Percentiles rank a stretch among this genome's conserved stretches.
These are phyloP conservation scores for Drosophila insularis DNA, from an alignment of 1,140 invertebrate species.

Conservation along the genomic window DNA sequence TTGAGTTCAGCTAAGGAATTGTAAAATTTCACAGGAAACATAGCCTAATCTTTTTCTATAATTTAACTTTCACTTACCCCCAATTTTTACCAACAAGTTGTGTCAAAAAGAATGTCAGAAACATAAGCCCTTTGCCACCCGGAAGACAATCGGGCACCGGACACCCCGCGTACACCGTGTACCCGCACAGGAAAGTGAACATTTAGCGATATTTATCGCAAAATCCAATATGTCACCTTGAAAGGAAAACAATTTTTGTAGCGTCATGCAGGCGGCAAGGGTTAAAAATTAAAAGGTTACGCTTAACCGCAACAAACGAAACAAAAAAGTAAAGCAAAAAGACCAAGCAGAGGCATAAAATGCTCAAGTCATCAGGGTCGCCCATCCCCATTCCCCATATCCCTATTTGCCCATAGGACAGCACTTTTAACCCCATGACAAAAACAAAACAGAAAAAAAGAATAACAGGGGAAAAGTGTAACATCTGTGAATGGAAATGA, in stretches of 20 bases:
- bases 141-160: slow-evolving; percentile 4
- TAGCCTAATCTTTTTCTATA: neutral
- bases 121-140: slow-evolving; percentile 7
- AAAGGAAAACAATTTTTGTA: slow-evolving; percentile 53
- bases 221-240: slow-evolving; percentile 74
- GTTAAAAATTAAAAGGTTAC: slow-evolving; percentile 74
- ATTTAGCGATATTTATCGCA: slow-evolving; percentile 67
- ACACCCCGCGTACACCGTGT: neutral
- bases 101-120: slow-evolving; percentile 2
- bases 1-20: too few species aligned
- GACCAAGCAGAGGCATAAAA: slow-evolving; percentile 32
- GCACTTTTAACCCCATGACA: slow-evolving; percentile 43
- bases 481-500: slow-evolving; percentile 69
- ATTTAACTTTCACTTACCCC: neutral
- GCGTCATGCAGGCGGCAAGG: slow-evolving; percentile 69
- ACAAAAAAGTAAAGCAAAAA: neutral
- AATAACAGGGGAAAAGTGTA: slow-evolving; percentile 42
- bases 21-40: too few species aligned
- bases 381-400: slow-evolving; percentile 33
- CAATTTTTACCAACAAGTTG: neutral
- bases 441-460: slow-evolving; percentile 2
- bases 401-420: neutral
- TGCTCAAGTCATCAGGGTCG: slow-evolving; percentile 67
- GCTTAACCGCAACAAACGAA: slow-evolving; percentile 49
- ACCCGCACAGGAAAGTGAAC: slow-evolving; percentile 27